Percentiles rank a stretch among this genome's conserved stretches.
phyloP scores from a whole-genome alignment of 2,888 invertebrate genomes.

The Dascillus cervinus region DNA sequence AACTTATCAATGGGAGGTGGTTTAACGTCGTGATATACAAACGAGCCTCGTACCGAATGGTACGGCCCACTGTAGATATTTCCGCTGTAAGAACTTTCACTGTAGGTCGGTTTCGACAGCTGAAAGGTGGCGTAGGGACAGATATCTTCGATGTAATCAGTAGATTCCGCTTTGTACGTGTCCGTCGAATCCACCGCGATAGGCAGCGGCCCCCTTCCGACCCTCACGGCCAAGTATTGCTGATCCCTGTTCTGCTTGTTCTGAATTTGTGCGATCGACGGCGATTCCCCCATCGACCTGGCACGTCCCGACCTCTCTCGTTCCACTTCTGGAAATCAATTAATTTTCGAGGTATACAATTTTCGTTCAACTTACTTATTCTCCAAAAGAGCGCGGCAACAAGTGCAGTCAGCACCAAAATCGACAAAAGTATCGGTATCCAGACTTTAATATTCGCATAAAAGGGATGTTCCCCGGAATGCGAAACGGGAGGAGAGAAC shows the following conservation, averaged over 20 bases:
- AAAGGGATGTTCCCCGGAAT: constrained; percentile 57
- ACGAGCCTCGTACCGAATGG: constrained; percentile 77
- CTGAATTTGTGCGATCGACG: constrained; percentile 69
- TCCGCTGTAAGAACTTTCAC: constrained; percentile 85
- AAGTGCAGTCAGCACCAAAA: constrained; percentile 58
- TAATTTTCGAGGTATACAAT: no score
- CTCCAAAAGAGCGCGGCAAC: constrained; percentile 64
- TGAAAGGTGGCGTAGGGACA: constrained; percentile 92
- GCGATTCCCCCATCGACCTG: constrained; percentile 60
- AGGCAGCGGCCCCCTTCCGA: constrained; percentile 38
- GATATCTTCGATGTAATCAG: constrained; percentile 88
- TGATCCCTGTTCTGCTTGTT: constrained; percentile 74
- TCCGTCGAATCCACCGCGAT: constrained; percentile 47
- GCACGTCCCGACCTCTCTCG: constrained; percentile 32
- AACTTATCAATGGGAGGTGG: constrained; percentile 66
- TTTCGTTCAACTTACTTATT: constrained; percentile 47
- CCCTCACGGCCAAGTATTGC: constrained; percentile 63
- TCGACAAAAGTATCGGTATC: constrained; percentile 57
- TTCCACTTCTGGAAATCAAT: constrained; percentile 2
- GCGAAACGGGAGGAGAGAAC: constrained; percentile 58
- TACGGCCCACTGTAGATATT: constrained; percentile 83
- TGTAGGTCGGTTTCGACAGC: constrained; percentile 71
- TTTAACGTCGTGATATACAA: constrained; percentile 85
- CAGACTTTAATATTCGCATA: constrained; percentile 57
- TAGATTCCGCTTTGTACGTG: constrained; percentile 44